Percentiles rank a stretch among this genome's conserved stretches.
phyloP scores from a whole-genome alignment of 2,888 invertebrate species.

The Himalopsyche japonica region DNA sequence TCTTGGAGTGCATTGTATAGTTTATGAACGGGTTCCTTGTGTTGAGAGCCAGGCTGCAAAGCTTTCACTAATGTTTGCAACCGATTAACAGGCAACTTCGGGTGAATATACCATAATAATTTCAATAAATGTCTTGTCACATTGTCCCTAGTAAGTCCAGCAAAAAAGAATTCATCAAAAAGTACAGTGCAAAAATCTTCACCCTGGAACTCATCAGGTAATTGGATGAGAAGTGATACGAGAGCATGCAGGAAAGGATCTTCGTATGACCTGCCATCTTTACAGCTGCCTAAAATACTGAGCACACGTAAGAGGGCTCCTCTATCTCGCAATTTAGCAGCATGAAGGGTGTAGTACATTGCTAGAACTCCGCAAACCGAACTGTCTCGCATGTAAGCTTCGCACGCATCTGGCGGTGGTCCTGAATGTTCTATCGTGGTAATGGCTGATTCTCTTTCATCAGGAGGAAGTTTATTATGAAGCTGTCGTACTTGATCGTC shows the following conservation, averaged over 20 bases:
- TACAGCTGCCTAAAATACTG: slow-evolving; percentile 88
- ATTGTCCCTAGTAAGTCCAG: slow-evolving; percentile 86
- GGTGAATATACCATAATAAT: slow-evolving; percentile 87
- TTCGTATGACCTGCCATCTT: slow-evolving; percentile 90
- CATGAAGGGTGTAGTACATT: slow-evolving; percentile 93
- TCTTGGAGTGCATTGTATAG: slow-evolving; percentile 77
- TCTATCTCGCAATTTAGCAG: slow-evolving; percentile 79
- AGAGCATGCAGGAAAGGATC: slow-evolving; percentile 94
- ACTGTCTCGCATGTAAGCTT: slow-evolving; percentile 88
- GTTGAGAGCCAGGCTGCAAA: slow-evolving; percentile 74
- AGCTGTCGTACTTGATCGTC: slow-evolving; percentile 83
- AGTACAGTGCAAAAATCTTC: slow-evolving; percentile 95
- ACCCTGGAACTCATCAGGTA: slow-evolving; percentile 89
- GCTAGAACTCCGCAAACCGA: slow-evolving; percentile 90
- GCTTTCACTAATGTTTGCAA: slow-evolving; percentile 81
- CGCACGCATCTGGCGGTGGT: slow-evolving; percentile 90
- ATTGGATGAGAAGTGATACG: slow-evolving; percentile 81
- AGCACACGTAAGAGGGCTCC: slow-evolving; percentile 82
- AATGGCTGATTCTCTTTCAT: slow-evolving; percentile 90
- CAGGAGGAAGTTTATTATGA: slow-evolving; percentile 85
- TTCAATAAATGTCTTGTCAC: slow-evolving; percentile 90
- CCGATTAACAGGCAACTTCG: slow-evolving; percentile 78
- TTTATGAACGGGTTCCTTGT: slow-evolving; percentile 82
- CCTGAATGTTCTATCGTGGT: slow-evolving; percentile 93
- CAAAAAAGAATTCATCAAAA: slow-evolving; percentile 94